A percentile compares a stretch with the other conserved stretches of the same genome.
Conservation (phyloP, 35 echinoderm and acorn worm species). For the Apostichopus californicus region DNA sequence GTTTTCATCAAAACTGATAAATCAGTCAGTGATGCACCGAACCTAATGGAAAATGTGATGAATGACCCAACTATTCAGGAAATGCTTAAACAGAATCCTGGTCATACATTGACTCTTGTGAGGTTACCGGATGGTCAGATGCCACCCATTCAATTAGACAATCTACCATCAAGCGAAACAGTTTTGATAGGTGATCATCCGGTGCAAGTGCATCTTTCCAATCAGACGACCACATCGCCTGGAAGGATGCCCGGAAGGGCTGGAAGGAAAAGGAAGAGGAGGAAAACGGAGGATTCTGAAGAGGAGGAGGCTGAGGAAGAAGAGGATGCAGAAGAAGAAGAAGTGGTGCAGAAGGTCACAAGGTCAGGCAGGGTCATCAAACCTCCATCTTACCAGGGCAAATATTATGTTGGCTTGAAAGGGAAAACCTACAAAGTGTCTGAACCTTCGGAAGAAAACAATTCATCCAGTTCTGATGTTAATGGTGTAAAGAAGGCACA, state of each 20-base stretch:
- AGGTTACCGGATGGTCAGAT: constrained; percentile 28
- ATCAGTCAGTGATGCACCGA: neutral
- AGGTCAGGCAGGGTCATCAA: constrained; percentile 15
- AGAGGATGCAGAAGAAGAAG: neutral
- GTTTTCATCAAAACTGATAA: constrained; percentile 25
- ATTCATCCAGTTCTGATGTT: neutral
- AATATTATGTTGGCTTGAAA: constrained; percentile 29
- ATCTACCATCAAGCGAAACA: constrained; percentile 29
- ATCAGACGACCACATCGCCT: neutral
- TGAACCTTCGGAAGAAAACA: neutral
- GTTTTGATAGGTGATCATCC: constrained; percentile 13
- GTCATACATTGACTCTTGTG: constrained; percentile 37
- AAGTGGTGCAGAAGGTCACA: constrained; percentile 21
- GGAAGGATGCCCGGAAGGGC: constrained; percentile 4
- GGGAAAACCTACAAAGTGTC: constrained; percentile 8
- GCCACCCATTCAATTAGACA: constrained; percentile 17
- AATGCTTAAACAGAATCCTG: constrained; percentile 53
- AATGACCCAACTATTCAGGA: constrained; percentile 41
- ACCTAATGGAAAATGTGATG: constrained; percentile 41
- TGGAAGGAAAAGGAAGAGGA: constrained; percentile 27
- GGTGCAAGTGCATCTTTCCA: neutral
- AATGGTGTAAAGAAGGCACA: neutral
- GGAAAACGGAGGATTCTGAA: neutral
- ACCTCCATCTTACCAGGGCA: constrained; percentile 18
- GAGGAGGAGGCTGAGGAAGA: neutral